phyloP scores from a whole-genome alignment of 2,797 vertebrate species.

The Rhyacichthys aspro region DNA sequence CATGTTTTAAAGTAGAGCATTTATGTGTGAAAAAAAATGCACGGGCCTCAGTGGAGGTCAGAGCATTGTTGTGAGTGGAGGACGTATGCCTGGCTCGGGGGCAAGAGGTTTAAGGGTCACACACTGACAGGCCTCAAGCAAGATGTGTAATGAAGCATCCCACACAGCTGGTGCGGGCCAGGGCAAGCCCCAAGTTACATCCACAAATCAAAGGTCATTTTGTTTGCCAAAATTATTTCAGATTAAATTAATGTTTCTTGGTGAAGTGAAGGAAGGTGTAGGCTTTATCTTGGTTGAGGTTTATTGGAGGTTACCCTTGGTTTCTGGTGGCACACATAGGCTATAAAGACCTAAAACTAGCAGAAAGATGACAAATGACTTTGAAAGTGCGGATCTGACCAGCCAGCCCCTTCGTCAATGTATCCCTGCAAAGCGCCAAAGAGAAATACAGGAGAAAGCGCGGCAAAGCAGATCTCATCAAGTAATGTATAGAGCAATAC shows the following conservation, averaged over 20 bases:
- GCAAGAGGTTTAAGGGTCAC: slow-evolving; percentile 75
- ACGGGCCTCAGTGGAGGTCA: slow-evolving; percentile 61
- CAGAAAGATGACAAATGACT: slow-evolving; percentile 63
- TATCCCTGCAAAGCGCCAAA: slow-evolving; percentile 38
- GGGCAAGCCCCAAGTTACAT: slow-evolving; percentile 73
- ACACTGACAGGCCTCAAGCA: slow-evolving; percentile 69
- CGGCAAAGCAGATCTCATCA: slow-evolving; percentile 72
- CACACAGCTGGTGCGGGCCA: slow-evolving; percentile 79
- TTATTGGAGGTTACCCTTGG: slow-evolving; percentile 48
- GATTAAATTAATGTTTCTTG: slow-evolving; percentile 47
- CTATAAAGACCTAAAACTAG: slow-evolving; percentile 30
- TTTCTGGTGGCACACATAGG: slow-evolving; percentile 7
- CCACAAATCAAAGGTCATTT: slow-evolving; percentile 73
- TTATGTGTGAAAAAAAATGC: slow-evolving; percentile 29
- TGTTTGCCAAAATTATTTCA: slow-evolving; percentile 52
- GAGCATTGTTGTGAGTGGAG: slow-evolving; percentile 45
- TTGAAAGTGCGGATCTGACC: slow-evolving; percentile 58
- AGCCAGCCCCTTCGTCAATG: slow-evolving; percentile 58
- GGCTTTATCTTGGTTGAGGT: slow-evolving; percentile 4
- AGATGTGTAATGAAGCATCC: slow-evolving; percentile 81
- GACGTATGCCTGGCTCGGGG: slow-evolving; percentile 57
- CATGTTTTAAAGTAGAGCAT: slow-evolving; percentile 8
- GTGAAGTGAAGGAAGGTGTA: slow-evolving; percentile 9
- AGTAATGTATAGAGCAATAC: slow-evolving; percentile 75
- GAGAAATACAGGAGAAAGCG: slow-evolving; percentile 52